Evolutionary conservation across 2,113 vertebrate species (phyloP).

Genomic region (Plestiodon gilberti): DNA sequence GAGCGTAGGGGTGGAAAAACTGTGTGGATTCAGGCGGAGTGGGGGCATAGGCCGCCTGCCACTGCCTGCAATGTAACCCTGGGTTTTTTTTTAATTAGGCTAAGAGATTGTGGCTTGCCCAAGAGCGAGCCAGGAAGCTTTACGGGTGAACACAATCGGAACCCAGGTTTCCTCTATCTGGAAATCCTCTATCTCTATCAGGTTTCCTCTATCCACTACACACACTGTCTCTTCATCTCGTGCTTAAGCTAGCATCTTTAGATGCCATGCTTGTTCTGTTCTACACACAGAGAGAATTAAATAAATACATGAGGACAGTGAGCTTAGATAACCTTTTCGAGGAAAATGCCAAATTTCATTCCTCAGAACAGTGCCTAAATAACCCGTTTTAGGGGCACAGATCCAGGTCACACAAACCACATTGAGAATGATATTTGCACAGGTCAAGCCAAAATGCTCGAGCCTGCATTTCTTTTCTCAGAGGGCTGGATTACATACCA

Average conservation of each 20-base stretch:
- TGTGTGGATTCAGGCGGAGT: no score
- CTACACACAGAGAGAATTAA: not conserved
- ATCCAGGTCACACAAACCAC: not conserved
- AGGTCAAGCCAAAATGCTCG: constrained; percentile 23
- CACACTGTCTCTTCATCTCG: not conserved
- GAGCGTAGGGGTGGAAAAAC: no score
- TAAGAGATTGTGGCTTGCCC: no score
- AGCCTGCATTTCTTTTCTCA: constrained; percentile 26
- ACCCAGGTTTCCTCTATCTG: not conserved
- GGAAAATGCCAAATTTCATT: constrained; percentile 15
- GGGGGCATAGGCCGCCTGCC: no score
- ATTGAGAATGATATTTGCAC: constrained; percentile 46
- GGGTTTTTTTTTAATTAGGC: no score
- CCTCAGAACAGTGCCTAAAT: fast-evolving
- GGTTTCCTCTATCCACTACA: not conserved
- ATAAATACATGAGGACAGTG: not conserved
- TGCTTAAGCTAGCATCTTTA: not conserved
- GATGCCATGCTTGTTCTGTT: not conserved
- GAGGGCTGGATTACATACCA: constrained; percentile 15
- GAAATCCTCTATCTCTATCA: no score
- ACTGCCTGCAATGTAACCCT: no score
- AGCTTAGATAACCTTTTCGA: constrained; percentile 11
- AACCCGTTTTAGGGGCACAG: constrained; percentile 30
- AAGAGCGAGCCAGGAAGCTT: no score
- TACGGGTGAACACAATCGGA: not conserved